These are phyloP conservation scores for Diadumene lineata DNA, from an alignment of 92 coral and sea anemone genomes.

Conservation along the genomic window DNA sequence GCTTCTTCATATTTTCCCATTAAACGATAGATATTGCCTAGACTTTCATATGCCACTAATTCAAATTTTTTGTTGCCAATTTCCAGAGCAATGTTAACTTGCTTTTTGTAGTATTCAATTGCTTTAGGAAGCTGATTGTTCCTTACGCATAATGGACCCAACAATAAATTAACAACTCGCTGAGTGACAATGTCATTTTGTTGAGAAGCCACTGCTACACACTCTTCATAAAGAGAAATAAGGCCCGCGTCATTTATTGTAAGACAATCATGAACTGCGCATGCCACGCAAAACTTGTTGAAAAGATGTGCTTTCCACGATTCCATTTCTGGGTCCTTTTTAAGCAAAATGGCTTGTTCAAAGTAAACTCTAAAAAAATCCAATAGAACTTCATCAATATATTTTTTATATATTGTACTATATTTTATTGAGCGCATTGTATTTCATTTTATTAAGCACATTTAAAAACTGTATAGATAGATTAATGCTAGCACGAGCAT, in stretches of 20 bases:
- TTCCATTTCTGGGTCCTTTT: no score
- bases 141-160: not conserved
- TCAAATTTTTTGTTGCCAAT: not conserved
- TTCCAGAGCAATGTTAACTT: not conserved
- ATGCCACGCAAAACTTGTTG: not conserved
- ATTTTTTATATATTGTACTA: no score
- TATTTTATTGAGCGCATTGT: no score
- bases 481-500: no score
- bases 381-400: no score
- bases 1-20: not conserved
- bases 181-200: not conserved
- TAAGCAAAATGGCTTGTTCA: no score
- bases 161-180: not conserved
- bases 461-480: no score
- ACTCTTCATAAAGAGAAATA: constrained; percentile 6
- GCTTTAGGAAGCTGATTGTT: not conserved
- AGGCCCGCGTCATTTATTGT: not conserved
- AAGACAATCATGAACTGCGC: constrained; percentile 4
- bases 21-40: not conserved
- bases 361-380: no score
- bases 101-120: not conserved
- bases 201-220: not conserved
- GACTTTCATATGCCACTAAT: not conserved
- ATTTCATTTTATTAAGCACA: no score
- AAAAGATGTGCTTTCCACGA: not conserved